Evolutionary conservation across 2,113 vertebrate genomes (phyloP).

Genomic region (Elephas maximus): DNA sequence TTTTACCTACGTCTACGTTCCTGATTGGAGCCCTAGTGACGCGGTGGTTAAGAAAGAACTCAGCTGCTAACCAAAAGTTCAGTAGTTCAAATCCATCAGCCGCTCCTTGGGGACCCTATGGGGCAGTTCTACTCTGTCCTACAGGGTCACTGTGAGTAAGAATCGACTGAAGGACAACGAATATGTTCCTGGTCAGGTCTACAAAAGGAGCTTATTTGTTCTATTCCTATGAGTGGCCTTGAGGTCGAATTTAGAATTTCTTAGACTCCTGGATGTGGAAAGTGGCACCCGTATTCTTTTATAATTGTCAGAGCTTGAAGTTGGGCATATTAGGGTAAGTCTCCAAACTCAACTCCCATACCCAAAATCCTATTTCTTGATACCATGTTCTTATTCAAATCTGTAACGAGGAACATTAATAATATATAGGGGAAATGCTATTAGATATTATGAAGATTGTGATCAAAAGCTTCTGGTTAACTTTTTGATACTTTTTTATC

Average conservation of each 20-base stretch:
- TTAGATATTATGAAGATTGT: slow-evolving; percentile 42
- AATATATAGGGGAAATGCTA: not conserved
- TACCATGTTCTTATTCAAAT: not conserved
- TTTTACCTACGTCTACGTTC: not conserved
- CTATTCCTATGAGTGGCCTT: not conserved
- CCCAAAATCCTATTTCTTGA: slow-evolving; percentile 16
- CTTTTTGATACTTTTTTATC: slow-evolving; percentile 20
- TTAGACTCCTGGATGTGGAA: not conserved
- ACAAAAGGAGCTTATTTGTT: not conserved
- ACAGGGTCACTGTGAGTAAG: too few species aligned
- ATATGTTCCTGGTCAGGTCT: not conserved
- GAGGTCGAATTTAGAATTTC: not conserved
- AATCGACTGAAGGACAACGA: too few species aligned
- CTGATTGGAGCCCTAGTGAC: too few species aligned
- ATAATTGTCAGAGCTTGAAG: not conserved
- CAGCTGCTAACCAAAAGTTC: too few species aligned
- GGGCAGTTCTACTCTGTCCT: too few species aligned
- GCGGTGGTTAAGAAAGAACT: too few species aligned
- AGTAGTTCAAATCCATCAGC: too few species aligned
- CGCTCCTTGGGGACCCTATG: too few species aligned
- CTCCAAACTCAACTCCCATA: not conserved
- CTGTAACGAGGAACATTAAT: not conserved
- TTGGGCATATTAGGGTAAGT: not conserved
- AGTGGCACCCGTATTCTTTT: not conserved
- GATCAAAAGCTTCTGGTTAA: slow-evolving; percentile 18